phyloP scores from a whole-genome alignment of 1,140 invertebrate species.

The Ceratosolen solmsi region DNA sequence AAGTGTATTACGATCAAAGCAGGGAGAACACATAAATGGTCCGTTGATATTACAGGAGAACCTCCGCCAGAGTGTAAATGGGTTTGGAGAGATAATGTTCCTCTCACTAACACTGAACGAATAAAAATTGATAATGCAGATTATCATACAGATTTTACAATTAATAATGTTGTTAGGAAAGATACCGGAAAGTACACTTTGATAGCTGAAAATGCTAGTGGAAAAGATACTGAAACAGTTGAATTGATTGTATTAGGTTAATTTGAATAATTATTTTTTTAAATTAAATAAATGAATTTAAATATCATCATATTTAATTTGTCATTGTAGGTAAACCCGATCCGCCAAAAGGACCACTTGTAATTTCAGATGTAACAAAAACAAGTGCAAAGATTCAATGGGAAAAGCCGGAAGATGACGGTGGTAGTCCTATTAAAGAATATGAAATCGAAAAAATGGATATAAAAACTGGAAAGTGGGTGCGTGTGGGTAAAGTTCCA shows the following conservation, averaged over 20 bases:
- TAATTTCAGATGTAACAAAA: constrained; percentile 89
- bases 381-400: constrained; percentile 90
- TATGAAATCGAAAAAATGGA: constrained; percentile 97
- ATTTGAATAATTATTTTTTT: constrained; percentile 50
- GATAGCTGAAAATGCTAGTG: constrained; percentile 90
- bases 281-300: not conserved
- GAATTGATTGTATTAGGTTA: constrained; percentile 92
- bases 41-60: constrained; percentile 92
- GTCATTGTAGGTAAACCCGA: constrained; percentile 79
- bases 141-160: constrained; percentile 91
- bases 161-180: constrained; percentile 86
- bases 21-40: constrained; percentile 92
- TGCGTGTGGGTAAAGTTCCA: constrained; percentile 85
- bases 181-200: constrained; percentile 95
- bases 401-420: constrained; percentile 94
- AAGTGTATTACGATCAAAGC: constrained; percentile 90
- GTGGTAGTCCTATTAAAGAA: constrained; percentile 92
- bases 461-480: constrained; percentile 90
- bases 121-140: constrained; percentile 92
- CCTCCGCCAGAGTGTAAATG: constrained; percentile 89
- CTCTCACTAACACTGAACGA: constrained; percentile 85
- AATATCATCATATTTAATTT: constrained; percentile 41
- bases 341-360: constrained; percentile 90
- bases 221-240: constrained; percentile 90
- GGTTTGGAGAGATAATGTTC: constrained; percentile 89